Percentiles rank a stretch among this genome's conserved stretches.
These are phyloP conservation scores for Parochlus steinenii DNA, from an alignment of 2,888 invertebrate genomes.

Conservation along the genomic window DNA sequence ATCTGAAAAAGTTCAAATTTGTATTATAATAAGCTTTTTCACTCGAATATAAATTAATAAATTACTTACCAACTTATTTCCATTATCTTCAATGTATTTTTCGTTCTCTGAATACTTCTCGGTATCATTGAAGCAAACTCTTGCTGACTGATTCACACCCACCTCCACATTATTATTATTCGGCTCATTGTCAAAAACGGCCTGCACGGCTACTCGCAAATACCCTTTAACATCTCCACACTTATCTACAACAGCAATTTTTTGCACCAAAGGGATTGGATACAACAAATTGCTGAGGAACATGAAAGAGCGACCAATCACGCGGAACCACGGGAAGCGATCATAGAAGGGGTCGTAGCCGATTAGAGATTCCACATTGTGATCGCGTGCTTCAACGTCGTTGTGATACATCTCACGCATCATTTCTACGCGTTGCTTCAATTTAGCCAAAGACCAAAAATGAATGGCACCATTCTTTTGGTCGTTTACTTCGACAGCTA, in stretches of 20 bases:
- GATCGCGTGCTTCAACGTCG: slow-evolving; percentile 92
- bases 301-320: slow-evolving; percentile 94
- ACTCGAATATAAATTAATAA: slow-evolving; percentile 33
- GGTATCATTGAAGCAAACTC: slow-evolving; percentile 76
- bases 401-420: slow-evolving; percentile 99
- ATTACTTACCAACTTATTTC: slow-evolving; percentile 28
- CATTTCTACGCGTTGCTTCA: slow-evolving; percentile 91
- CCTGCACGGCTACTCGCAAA: slow-evolving; percentile 89
- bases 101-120: slow-evolving; percentile 42
- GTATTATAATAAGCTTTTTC: slow-evolving; percentile 45
- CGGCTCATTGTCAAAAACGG: slow-evolving; percentile 60
- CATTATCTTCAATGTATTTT: slow-evolving; percentile 51
- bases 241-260: slow-evolving; percentile 91
- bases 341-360: slow-evolving; percentile 98
- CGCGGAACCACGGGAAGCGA: slow-evolving; percentile 98
- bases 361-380: slow-evolving; percentile 77
- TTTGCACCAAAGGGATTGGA: slow-evolving; percentile 91
- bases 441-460: slow-evolving; percentile 96
- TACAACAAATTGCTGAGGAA: slow-evolving; percentile 94
- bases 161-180: slow-evolving; percentile 73
- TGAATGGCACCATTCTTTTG: slow-evolving; percentile 98
- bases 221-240: slow-evolving; percentile 96
- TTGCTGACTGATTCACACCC: slow-evolving; percentile 88
- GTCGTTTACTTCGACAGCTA: slow-evolving; percentile 97
- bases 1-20: slow-evolving; percentile 57